These are phyloP conservation scores for Pocillopora verrucosa DNA, from an alignment of 64 coral and sea anemone genomes.

Conservation along the genomic window DNA sequence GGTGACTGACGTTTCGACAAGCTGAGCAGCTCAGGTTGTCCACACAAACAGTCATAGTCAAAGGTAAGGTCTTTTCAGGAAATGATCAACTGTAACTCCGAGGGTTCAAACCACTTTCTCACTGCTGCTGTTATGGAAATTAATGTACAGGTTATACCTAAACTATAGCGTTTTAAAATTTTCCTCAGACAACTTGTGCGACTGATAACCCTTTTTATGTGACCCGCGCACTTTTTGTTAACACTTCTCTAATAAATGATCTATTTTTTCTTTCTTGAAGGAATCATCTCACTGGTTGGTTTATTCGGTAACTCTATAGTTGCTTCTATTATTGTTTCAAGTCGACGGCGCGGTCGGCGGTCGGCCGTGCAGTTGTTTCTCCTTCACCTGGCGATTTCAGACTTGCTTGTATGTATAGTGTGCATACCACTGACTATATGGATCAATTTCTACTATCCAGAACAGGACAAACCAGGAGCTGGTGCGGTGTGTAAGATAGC, in stretches of 20 bases:
- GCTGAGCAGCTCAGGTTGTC: no score
- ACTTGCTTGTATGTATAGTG: constrained; percentile 75
- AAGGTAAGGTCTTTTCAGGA: no score
- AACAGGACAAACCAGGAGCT: constrained; percentile 34
- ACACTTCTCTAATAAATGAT: background rate
- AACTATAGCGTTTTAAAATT: no score
- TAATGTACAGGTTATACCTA: no score
- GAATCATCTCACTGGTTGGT: constrained; percentile 56
- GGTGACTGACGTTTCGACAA: no score
- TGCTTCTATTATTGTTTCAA: constrained; percentile 48
- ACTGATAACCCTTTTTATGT: no score
- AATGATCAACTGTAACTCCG: no score
- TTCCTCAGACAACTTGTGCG: no score
- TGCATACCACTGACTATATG: constrained; percentile 85
- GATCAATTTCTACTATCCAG: constrained; percentile 57
- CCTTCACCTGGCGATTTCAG: constrained; percentile 74
- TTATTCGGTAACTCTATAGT: constrained; percentile 67
- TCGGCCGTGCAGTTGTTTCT: constrained; percentile 66
- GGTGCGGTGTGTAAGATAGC: constrained; percentile 59
- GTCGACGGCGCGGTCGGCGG: constrained; percentile 48
- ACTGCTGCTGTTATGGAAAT: no score
- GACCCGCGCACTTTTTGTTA: no score
- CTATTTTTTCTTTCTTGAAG: constrained; percentile 5
- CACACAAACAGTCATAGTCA: no score
- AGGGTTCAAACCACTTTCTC: no score